Evolutionary conservation across 35 echinoderm and acorn worm genomes (phyloP).

Genomic region (Apostichopus californicus): DNA sequence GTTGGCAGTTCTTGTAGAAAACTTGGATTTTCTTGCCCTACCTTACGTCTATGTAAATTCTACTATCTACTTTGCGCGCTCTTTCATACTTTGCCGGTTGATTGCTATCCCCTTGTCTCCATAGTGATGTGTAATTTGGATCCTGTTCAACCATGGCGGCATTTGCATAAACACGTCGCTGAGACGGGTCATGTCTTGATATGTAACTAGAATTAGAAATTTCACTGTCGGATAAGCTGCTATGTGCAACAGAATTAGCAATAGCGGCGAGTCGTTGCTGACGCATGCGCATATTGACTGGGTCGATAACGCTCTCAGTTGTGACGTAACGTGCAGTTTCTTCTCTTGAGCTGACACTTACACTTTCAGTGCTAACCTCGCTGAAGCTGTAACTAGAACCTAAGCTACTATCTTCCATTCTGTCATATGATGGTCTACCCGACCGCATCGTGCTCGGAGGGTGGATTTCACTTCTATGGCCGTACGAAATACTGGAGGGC

Average conservation of each 20-base stretch:
- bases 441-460: slow-evolving; percentile 16
- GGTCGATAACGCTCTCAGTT: slow-evolving; percentile 74
- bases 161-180: slow-evolving; percentile 76
- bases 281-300: slow-evolving; percentile 60
- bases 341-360: slow-evolving; percentile 70
- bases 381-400: slow-evolving; percentile 64
- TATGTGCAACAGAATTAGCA: not conserved
- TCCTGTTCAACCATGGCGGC: slow-evolving; percentile 71
- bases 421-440: slow-evolving; percentile 15
- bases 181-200: slow-evolving; percentile 7
- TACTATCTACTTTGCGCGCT: slow-evolving; percentile 55
- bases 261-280: slow-evolving; percentile 62
- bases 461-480: slow-evolving; percentile 11
- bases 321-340: slow-evolving; percentile 71
- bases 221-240: slow-evolving; percentile 31
- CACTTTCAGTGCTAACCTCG: slow-evolving; percentile 59
- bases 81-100: slow-evolving; percentile 53
- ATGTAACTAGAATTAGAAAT: not conserved
- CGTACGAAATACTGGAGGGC: not conserved
- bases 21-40: not conserved
- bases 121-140: slow-evolving; percentile 85
- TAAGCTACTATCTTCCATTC: slow-evolving; percentile 61
- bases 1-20: too few species aligned
- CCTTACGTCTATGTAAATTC: slow-evolving; percentile 94
- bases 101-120: slow-evolving; percentile 58